These are phyloP conservation scores for Synanthedon andrenaeformis DNA, from an alignment of 2,888 invertebrate genomes.

Conservation along the genomic window DNA sequence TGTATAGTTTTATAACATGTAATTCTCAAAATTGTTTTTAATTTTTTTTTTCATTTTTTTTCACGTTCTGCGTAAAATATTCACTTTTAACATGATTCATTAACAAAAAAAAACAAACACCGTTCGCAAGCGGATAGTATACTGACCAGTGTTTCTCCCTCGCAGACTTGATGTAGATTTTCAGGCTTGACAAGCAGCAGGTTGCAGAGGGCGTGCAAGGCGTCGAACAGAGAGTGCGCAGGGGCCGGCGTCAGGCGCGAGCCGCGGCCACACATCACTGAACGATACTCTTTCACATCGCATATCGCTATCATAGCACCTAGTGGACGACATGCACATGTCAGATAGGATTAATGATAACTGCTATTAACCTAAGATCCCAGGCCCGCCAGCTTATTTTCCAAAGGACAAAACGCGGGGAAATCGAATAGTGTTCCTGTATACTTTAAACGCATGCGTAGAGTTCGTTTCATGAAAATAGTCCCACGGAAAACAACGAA, in stretches of 20 bases:
- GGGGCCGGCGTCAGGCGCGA: slow-evolving; percentile 73
- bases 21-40: too few species aligned
- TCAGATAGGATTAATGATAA: too few species aligned
- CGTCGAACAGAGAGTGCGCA: slow-evolving; percentile 92
- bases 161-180: slow-evolving; percentile 95
- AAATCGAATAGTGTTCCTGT: too few species aligned
- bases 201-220: slow-evolving; percentile 95
- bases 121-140: not conserved
- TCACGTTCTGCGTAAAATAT: too few species aligned
- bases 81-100: too few species aligned
- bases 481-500: too few species aligned
- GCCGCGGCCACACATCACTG: slow-evolving; percentile 78
- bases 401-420: too few species aligned
- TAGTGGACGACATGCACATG: slow-evolving; percentile 22
- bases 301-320: slow-evolving; percentile 98
- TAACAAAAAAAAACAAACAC: too few species aligned
- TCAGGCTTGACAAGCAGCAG: slow-evolving; percentile 94
- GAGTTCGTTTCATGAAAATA: too few species aligned
- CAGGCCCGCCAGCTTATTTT: not conserved
- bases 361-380: not conserved
- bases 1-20: too few species aligned
- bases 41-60: too few species aligned
- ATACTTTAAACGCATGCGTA: too few species aligned
- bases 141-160: slow-evolving; percentile 91
- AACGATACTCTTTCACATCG: slow-evolving; percentile 97